Evolutionary conservation across 2,888 invertebrate genomes (phyloP).

Genomic region (Limnephilus rhombicus): DNA sequence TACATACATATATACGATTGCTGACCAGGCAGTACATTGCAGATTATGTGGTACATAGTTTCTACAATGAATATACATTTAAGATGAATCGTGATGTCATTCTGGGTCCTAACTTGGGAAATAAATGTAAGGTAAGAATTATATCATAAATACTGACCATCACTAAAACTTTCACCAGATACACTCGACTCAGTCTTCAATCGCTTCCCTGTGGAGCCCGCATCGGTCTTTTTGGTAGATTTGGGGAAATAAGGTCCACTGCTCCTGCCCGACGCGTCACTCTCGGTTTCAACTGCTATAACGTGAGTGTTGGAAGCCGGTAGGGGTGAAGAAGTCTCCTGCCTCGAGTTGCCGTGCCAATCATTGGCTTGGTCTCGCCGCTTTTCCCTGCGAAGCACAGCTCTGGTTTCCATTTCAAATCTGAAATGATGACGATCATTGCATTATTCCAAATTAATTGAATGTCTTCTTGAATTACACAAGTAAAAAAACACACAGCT

Average conservation of each 20-base stretch:
- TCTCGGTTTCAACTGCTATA: slow-evolving; percentile 20
- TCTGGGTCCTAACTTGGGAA: not conserved
- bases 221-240: slow-evolving; percentile 47
- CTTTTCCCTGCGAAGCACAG: slow-evolving; percentile 78
- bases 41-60: not conserved
- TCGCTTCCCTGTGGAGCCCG: slow-evolving; percentile 56
- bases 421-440: slow-evolving; percentile 69
- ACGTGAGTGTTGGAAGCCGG: slow-evolving; percentile 42
- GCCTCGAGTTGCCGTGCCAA: slow-evolving; percentile 67
- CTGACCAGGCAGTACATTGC: not conserved
- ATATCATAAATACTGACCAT: slow-evolving; percentile 54
- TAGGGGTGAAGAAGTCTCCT: slow-evolving; percentile 58
- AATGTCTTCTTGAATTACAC: not conserved
- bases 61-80: not conserved
- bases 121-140: not conserved
- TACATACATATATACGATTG: not conserved
- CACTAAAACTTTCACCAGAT: slow-evolving; percentile 58
- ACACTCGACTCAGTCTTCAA: slow-evolving; percentile 62
- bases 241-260: slow-evolving; percentile 37
- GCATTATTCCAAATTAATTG: not conserved
- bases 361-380: slow-evolving; percentile 74
- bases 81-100: not conserved
- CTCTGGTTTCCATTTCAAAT: slow-evolving; percentile 87
- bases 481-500: not conserved
- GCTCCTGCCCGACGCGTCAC: slow-evolving; percentile 45